phyloP scores from a whole-genome alignment of 2,888 invertebrate genomes.

The Hydrotaea cyrtoneurina region DNA sequence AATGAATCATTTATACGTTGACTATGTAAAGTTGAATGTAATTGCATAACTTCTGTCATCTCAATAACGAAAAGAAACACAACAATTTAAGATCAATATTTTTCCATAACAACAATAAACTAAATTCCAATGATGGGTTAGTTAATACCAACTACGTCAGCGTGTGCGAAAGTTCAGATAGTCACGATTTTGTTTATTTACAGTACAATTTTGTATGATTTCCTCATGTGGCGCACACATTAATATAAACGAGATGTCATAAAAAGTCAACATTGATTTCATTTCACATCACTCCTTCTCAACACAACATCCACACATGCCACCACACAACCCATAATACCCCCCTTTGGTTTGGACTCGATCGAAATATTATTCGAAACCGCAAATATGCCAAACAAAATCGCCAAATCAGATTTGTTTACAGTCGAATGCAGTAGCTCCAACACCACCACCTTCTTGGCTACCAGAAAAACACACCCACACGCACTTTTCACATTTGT shows the following conservation, averaged over 20 bases:
- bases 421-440: neutral
- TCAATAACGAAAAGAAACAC: too few species aligned
- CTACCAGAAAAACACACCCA: too few species aligned
- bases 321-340: neutral
- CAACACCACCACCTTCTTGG: too few species aligned
- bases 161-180: neutral
- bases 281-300: neutral
- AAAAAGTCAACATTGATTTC: slow-evolving; percentile 12
- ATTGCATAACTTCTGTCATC: too few species aligned
- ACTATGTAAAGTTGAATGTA: too few species aligned
- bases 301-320: neutral
- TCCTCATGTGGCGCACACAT: neutral
- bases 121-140: too few species aligned
- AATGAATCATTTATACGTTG: too few species aligned
- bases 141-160: too few species aligned
- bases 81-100: too few species aligned
- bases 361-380: neutral
- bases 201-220: neutral
- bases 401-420: slow-evolving; percentile 30
- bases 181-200: neutral
- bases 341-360: neutral
- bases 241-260: neutral
- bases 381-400: neutral
- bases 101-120: too few species aligned
- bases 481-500: too few species aligned